These are phyloP conservation scores for Osmoderma eremita DNA, from an alignment of 2,888 invertebrate species.

Conservation along the genomic window DNA sequence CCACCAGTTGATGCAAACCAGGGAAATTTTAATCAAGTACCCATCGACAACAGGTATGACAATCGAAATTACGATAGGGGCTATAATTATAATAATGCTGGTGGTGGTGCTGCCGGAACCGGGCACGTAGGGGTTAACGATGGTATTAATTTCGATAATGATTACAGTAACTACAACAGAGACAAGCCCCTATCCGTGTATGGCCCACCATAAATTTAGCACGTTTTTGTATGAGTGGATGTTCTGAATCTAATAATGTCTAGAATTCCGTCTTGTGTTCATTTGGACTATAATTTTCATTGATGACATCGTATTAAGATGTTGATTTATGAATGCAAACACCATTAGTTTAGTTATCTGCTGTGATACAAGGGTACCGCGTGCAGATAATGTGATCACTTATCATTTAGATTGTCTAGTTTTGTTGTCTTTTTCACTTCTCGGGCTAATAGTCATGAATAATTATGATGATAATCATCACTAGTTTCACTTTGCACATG, in stretches of 20 bases:
- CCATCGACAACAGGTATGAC: constrained; percentile 18
- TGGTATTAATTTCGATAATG: constrained; percentile 31
- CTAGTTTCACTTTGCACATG: too few relatives aligned
- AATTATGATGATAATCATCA: too few relatives aligned
- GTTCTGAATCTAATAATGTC: constrained; percentile 9
- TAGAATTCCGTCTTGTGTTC: background rate
- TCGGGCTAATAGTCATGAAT: too few relatives aligned
- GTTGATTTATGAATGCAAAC: constrained; percentile 29
- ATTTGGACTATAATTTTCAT: constrained; percentile 22
- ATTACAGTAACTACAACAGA: constrained; percentile 38
- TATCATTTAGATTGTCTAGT: background rate
- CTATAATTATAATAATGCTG: constrained; percentile 39
- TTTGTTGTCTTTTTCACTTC: background rate
- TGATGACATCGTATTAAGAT: constrained; percentile 15
- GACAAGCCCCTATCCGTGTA: constrained; percentile 49
- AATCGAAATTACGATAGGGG: constrained; percentile 31
- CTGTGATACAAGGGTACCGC: constrained; percentile 1
- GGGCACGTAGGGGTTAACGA: constrained; percentile 41
- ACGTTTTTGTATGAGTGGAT: background rate
- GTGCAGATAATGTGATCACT: constrained; percentile 1
- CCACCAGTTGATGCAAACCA: constrained; percentile 14
- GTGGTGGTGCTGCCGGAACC: constrained; percentile 44
- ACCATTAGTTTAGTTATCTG: constrained; percentile 10
- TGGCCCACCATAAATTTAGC: constrained; percentile 51
- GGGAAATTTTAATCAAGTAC: constrained; percentile 13